Percentiles rank a stretch among this genome's conserved stretches.
phyloP scores from a whole-genome alignment of 2,888 invertebrate genomes.

The Nebria salina region DNA sequence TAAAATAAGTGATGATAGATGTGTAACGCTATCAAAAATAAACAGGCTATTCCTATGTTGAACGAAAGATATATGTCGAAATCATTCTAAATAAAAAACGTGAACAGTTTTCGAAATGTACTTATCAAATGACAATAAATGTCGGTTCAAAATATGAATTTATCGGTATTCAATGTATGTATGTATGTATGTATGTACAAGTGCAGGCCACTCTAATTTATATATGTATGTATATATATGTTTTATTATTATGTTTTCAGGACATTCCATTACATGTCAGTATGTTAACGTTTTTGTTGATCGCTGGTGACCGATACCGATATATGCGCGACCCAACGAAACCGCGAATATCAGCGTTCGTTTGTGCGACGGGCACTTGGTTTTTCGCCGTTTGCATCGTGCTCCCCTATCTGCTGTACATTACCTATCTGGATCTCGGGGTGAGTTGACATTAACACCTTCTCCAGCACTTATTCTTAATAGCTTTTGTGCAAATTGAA shows the following conservation, averaged over 20 bases:
- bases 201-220: too few relatives aligned
- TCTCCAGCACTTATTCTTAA: not conserved
- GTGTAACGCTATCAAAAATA: too few relatives aligned
- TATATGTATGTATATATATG: too few relatives aligned
- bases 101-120: too few relatives aligned
- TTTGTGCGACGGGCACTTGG: conserved; percentile 77
- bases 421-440: conserved; percentile 75
- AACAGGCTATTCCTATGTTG: too few relatives aligned
- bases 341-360: conserved; percentile 72
- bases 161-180: too few relatives aligned
- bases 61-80: too few relatives aligned
- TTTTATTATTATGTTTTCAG: conserved; percentile 58
- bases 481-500: conserved; percentile 3
- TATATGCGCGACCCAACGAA: conserved; percentile 72
- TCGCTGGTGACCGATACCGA: conserved; percentile 75
- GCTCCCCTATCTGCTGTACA: conserved; percentile 78
- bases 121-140: too few relatives aligned
- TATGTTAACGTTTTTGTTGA: conserved; percentile 74
- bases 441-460: conserved; percentile 62
- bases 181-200: too few relatives aligned
- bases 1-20: too few relatives aligned
- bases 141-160: too few relatives aligned
- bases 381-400: conserved; percentile 76
- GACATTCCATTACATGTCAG: conserved; percentile 77
- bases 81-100: too few relatives aligned